Base-by-base conservation (phyloP, 2,888 invertebrate genomes). In the Meta bourneti region DNA sequence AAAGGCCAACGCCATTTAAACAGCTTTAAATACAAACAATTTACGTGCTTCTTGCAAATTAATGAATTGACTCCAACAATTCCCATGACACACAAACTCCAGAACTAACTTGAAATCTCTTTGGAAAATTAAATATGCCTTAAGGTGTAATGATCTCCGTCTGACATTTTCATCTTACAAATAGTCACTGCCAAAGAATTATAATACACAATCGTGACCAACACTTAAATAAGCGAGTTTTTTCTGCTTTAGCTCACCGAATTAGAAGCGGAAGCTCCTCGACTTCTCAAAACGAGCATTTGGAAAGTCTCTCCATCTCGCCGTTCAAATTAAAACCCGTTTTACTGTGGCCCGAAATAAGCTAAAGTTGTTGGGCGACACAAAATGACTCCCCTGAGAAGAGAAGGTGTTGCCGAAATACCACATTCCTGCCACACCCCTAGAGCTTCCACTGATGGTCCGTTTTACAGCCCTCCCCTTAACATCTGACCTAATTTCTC, bases 401-500 rank as follows among this genome's bases (percentile, higher is more conserved):
- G 11, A 9, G 13, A 61, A 16, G 61, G 61, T 61, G 61, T 61
- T 61, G 61, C 61, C 16, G 61, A 34, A 34, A 34, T 34, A 34
- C 34, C 34, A 34, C 34, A 34, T 34, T 16, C 61, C 11, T 61
- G 61, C 16, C 16, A 61, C 61, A 61, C 61, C 16, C 61, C 61
- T 61, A 16, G 61, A 16, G 34, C 34, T 34, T 34, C 34, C 34
- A 34, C 34, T 34, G 34, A 34, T 34, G 34, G 34, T 34, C 34
- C 34, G 0, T 61, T 61, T 61, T 61, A 61, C 61, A 61, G 61
- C 13, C 61, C 61, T 11, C 16, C 61, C 61, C 61, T 61, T 61
- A 61, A 61, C 61, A 61, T 61, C 61, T 61, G 61, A 61, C 61
- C 61, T 61, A 61, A 61, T 61, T 61, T 61, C 61, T 61, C 61